Base-by-base conservation (phyloP, 2,888 invertebrate species). In the Pandemis cinnamomeana region DNA sequence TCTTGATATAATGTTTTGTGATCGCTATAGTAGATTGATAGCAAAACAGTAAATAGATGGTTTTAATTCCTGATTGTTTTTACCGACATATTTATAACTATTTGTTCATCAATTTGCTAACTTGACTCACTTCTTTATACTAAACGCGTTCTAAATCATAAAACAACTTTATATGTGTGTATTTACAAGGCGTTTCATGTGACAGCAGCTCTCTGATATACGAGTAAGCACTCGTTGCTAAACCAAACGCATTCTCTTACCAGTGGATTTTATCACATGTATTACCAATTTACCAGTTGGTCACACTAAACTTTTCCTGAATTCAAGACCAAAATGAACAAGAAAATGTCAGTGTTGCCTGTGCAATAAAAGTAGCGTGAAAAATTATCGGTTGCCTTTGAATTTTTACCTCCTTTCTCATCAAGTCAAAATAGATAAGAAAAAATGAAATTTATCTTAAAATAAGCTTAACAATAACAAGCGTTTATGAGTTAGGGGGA, bases 221-320 rank as follows among this genome's bases (percentile, higher is more conserved):
- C 27, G 27, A 36, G 27, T 8, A 55, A 8, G 7, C 15, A 55
- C 7, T 0, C 15, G 7, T 46, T 51, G 51, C 27, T 27, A 74
- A 55, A 61, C n/a, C 51, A 42, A 67, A 67, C 60, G 51, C 64
- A 70, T 42, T 64, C 53, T 10, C n/a, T 10, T 48, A 51, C 11
- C 64, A 15, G 44, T 48, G 70, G 53, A 55, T 10, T 58, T 36
- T 64, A 58, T 48, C 36, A 46, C 58, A 55, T 55, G 20, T 55
- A 55, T 55, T 55, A 55, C 55, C 51, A 51, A 53, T 20, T 20
- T 20, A 20, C 55, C 15, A 55, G 20, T 71, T 20, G 44, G n/a
- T 11, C 36, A 58, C 27, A 58, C 36, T 48, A 2, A 48, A 48
- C 11, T 20, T 41, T 55, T 42, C 15, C 7, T 10, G 58, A 11